Evolutionary conservation across 2,113 vertebrate genomes (phyloP), one percentile per base, ranked within the genome.

Genomic region (Halcyon senegalensis): DNA sequence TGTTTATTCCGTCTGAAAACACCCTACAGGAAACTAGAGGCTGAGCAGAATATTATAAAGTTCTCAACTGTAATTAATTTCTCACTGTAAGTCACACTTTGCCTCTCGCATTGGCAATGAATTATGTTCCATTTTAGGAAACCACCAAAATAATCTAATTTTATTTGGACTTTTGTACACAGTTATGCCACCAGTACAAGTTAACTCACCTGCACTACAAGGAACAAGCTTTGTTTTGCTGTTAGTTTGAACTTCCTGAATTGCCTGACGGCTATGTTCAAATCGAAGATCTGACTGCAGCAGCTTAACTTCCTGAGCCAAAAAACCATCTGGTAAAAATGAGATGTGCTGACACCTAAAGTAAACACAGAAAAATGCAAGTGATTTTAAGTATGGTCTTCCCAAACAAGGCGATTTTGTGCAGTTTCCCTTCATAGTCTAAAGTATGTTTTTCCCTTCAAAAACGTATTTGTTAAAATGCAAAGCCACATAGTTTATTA

Each of bases 181-280:
- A 51, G 67, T 80, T 89, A 87, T 0, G 2, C 66, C 80, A 73
- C 23, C 20, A 58, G 21, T 30, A 35, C 58, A 74, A 33, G 50
- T 50, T 51, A 39, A 82, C 97, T 98, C 89, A 99, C 99, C 99
- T 98, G 99, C 98, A 7, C 99, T 98, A 87, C 99, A 99, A 35
- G 99, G 98, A 87, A 99, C 98, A 55, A 99, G 88, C 16, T 98
- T 98, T 44, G 97, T 98, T 84, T 95, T 97, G 43, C 88, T 72
- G 5, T 93, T 89, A n/a, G 62, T 81, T 58, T 96, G 97, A 35
- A 23, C 96, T 31, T 93, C 94, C 83, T 97, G 96, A 3, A 98
- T 94, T 68, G 98, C 98, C 39, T 95, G 87, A 56, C 97, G 99
- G 94, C 99, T 98, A 51, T 99, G 99, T 56, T 98, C 96, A 87